Evolutionary conservation across 2,888 invertebrate species (phyloP).

Genomic region (Erebia epiphron): DNA sequence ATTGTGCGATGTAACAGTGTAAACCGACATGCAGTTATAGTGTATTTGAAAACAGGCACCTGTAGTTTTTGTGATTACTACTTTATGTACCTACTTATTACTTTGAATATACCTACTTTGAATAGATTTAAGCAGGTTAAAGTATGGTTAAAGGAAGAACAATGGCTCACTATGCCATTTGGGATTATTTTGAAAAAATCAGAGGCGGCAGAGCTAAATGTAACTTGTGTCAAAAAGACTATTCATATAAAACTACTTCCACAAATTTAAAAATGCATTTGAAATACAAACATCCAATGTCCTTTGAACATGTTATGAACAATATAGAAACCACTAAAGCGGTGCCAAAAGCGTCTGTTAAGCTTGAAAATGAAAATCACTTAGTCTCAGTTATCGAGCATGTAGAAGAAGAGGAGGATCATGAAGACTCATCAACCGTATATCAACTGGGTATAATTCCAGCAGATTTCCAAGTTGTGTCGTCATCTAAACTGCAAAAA

Average conservation of each 20-base stretch:
- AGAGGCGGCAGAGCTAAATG: background rate
- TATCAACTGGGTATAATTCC: background rate
- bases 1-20: too few relatives aligned
- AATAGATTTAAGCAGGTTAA: too few relatives aligned
- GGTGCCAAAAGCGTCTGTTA: background rate
- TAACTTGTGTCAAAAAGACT: background rate
- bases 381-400: background rate
- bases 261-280: background rate
- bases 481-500: background rate
- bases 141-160: too few relatives aligned
- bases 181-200: background rate
- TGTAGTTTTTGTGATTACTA: too few relatives aligned
- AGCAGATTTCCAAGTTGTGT: background rate
- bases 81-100: too few relatives aligned
- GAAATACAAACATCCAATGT: background rate
- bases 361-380: background rate
- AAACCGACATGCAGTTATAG: too few relatives aligned
- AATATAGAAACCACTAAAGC: too few relatives aligned
- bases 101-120: too few relatives aligned
- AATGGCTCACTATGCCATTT: background rate
- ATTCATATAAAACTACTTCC: background rate
- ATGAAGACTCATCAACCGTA: background rate
- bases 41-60: too few relatives aligned
- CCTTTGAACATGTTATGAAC: background rate
- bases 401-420: background rate